These are phyloP conservation scores for Buphagus erythrorhynchus DNA, from an alignment of 2,797 vertebrate genomes.

Conservation along the genomic window DNA sequence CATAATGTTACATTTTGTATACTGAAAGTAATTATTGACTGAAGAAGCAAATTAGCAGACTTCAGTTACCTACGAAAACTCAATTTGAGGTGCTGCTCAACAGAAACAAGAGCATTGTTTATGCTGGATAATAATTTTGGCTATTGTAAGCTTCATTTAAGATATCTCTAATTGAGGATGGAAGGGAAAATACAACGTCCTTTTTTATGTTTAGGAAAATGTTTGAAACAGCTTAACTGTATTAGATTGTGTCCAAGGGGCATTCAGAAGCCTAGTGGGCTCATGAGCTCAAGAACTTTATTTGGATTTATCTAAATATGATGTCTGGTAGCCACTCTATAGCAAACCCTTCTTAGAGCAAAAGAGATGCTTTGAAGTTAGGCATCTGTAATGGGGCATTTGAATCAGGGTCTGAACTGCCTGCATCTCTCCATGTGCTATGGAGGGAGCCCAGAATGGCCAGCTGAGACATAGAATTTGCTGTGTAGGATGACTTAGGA, in stretches of 20 bases:
- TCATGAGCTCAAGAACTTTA: not conserved
- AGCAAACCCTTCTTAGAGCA: not conserved
- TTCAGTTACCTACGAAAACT: not conserved
- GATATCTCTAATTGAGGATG: not conserved
- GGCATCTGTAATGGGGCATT: not conserved
- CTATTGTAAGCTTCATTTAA: not conserved
- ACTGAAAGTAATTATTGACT: not conserved
- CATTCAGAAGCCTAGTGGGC: not conserved
- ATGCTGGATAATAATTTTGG: not conserved
- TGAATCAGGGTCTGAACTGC: not conserved
- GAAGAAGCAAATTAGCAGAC: not conserved
- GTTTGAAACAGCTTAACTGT: not conserved
- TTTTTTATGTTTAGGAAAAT: not conserved
- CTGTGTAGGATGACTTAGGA: not conserved
- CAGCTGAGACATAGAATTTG: not conserved
- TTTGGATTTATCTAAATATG: not conserved
- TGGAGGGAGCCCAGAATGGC: not conserved
- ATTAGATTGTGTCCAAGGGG: not conserved
- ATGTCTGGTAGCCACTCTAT: not conserved
- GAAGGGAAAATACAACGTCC: not conserved
- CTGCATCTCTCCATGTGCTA: not conserved
- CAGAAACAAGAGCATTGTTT: not conserved
- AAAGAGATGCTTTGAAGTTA: not conserved
- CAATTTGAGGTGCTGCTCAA: not conserved
- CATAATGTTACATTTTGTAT: not conserved